Percentiles rank a stretch among this genome's conserved stretches.
phyloP scores from a whole-genome alignment of 2,888 invertebrate species.

The Polymixis lichenea region DNA sequence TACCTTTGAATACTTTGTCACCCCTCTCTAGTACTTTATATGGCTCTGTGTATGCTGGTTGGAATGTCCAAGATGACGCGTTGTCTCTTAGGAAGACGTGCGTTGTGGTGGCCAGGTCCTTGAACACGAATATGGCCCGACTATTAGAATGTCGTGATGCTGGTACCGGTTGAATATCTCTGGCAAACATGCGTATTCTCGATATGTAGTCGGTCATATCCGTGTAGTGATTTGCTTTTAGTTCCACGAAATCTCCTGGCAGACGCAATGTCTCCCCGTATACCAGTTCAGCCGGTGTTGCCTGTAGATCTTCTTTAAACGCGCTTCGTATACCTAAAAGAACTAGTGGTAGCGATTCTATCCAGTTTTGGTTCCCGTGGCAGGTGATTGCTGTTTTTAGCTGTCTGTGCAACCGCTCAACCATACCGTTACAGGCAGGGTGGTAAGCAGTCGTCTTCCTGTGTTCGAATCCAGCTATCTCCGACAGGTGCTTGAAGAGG shows the following conservation, averaged over 20 bases:
- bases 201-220: neutral
- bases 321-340: neutral
- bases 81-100: neutral
- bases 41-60: neutral
- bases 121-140: neutral
- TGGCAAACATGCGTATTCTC: neutral
- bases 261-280: neutral
- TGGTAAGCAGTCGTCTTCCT: neutral
- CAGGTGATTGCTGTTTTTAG: neutral
- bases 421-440: no score
- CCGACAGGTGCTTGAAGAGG: neutral
- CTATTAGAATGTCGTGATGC: neutral
- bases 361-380: neutral
- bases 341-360: neutral
- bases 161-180: neutral
- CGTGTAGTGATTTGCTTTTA: neutral
- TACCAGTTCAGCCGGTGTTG: neutral
- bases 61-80: neutral
- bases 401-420: neutral
- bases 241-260: neutral
- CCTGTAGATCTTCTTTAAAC: neutral
- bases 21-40: neutral
- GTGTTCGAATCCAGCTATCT: neutral
- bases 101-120: neutral
- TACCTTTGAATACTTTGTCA: neutral